phyloP scores from a whole-genome alignment of 2,888 invertebrate genomes.

The Conchocele bisecta region DNA sequence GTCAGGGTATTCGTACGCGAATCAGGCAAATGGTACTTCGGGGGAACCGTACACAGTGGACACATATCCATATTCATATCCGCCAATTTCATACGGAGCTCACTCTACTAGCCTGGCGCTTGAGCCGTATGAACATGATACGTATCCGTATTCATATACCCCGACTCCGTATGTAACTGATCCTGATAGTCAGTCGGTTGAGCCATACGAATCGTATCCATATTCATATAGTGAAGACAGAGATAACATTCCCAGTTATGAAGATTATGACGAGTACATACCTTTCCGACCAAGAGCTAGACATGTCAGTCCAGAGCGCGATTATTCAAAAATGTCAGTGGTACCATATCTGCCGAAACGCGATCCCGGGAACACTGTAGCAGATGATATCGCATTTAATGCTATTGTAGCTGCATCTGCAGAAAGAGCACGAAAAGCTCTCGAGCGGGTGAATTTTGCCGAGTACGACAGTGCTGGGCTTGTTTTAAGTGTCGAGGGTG shows the following conservation, averaged over 20 bases:
- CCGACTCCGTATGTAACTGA: no score
- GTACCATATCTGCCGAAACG: conserved; percentile 44
- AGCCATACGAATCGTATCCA: no score
- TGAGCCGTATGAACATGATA: no score
- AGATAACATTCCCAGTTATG: conserved; percentile 49
- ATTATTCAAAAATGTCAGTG: conserved; percentile 55
- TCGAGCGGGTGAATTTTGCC: conserved; percentile 63
- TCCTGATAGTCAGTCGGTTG: no score
- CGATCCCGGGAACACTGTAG: conserved; percentile 44
- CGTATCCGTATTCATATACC: background rate
- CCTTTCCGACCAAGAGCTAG: conserved; percentile 68
- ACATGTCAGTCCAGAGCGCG: conserved; percentile 59
- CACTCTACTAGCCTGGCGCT: no score
- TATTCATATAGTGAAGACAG: conserved; percentile 41
- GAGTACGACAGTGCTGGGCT: conserved; percentile 73
- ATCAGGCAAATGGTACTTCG: background rate
- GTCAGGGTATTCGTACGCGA: background rate
- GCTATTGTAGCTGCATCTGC: conserved; percentile 71
- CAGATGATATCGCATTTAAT: conserved; percentile 65
- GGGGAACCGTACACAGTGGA: background rate
- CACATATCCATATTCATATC: background rate
- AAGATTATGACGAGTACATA: conserved; percentile 69
- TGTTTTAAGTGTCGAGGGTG: conserved; percentile 75
- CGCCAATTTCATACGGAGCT: no score
- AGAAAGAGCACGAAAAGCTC: conserved; percentile 64